Percentiles rank a stretch among this genome's conserved stretches.
phyloP scores from a whole-genome alignment of 2,797 vertebrate species.

The Helostoma temminkii region DNA sequence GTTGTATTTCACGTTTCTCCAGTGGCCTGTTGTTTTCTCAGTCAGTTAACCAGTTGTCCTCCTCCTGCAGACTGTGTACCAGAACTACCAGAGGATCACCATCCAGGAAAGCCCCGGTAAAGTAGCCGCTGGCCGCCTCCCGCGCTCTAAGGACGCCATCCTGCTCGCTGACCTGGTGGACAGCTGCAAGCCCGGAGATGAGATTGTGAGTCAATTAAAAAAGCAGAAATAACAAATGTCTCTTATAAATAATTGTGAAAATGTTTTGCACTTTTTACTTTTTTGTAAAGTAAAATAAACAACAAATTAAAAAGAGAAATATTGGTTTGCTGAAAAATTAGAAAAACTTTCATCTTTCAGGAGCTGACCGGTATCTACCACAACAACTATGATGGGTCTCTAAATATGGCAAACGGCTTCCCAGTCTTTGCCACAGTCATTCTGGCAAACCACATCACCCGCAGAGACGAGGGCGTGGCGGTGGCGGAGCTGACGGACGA shows the following conservation, averaged over 20 bases:
- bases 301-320: too few species aligned
- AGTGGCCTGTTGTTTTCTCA: not conserved
- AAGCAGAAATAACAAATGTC: too few species aligned
- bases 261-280: too few species aligned
- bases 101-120: constrained; percentile 98
- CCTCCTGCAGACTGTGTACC: constrained; percentile 91
- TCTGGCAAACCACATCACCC: constrained; percentile 94
- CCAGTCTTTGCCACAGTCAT: constrained; percentile 97
- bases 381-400: constrained; percentile 98
- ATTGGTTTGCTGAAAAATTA: too few species aligned
- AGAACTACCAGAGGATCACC: constrained; percentile 98
- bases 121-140: constrained; percentile 94
- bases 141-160: constrained; percentile 97
- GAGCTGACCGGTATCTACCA: constrained; percentile 98
- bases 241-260: too few species aligned
- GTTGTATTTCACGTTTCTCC: not conserved
- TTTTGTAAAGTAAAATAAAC: too few species aligned
- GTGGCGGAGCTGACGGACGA: constrained; percentile 94
- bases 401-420: constrained; percentile 96
- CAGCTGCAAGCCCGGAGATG: constrained; percentile 96
- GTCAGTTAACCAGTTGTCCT: not conserved
- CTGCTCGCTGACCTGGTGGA: constrained; percentile 96
- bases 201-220: constrained; percentile 88
- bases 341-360: constrained; percentile 81
- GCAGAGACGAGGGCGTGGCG: constrained; percentile 91